Evolutionary conservation across 2,888 invertebrate genomes (phyloP).

Genomic region (Saturnia pavonia): DNA sequence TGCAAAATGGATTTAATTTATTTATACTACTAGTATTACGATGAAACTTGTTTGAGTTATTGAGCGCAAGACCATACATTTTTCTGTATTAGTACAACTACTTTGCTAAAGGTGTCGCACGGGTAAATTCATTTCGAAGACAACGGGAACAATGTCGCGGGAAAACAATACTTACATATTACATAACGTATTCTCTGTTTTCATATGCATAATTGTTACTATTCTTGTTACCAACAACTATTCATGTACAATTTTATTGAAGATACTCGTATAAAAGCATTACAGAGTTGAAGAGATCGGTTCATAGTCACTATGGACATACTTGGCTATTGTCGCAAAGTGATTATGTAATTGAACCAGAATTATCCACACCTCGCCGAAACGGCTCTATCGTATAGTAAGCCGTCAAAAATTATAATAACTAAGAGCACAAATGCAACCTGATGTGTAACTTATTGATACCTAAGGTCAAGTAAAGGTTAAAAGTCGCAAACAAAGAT

Average conservation of each 20-base stretch:
- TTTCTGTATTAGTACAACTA: too few relatives aligned
- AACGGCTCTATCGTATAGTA: neutral
- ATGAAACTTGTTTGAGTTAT: too few relatives aligned
- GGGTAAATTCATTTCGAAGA: too few relatives aligned
- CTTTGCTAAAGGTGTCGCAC: too few relatives aligned
- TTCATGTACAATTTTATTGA: neutral
- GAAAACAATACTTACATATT: too few relatives aligned
- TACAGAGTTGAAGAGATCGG: neutral
- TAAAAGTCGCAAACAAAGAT: neutral
- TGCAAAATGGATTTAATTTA: too few relatives aligned
- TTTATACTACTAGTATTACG: too few relatives aligned
- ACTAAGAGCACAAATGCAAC: neutral
- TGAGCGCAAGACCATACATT: too few relatives aligned
- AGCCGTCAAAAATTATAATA: neutral
- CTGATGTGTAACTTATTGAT: neutral
- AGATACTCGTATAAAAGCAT: neutral
- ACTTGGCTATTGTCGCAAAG: neutral
- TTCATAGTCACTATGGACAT: neutral
- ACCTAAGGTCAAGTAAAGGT: neutral
- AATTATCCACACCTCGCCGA: neutral
- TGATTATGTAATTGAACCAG: neutral
- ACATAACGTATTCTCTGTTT: too few relatives aligned
- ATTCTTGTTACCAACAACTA: neutral
- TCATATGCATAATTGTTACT: too few relatives aligned
- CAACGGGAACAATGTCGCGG: too few relatives aligned